Conservation (phyloP, 2,888 invertebrate genomes). For the Agrotis exclamationis region DNA sequence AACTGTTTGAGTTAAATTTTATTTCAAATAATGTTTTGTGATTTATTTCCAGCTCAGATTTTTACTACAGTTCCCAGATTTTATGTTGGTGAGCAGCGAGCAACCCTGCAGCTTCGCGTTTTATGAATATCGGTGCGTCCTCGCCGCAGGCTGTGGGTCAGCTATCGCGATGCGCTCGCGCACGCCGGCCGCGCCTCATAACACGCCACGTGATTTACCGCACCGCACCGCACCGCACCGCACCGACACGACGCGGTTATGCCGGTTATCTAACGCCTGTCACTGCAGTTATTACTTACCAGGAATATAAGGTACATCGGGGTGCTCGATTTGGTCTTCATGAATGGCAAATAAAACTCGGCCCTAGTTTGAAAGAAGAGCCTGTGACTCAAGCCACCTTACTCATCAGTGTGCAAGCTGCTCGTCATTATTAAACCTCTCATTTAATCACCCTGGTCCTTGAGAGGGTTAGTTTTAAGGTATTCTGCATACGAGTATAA, state of each 20-base stretch:
- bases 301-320: slow-evolving; percentile 19
- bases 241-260: slow-evolving; percentile 37
- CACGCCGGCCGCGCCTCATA: slow-evolving; percentile 60
- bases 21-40: slow-evolving; percentile 2
- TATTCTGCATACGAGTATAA: too few species aligned
- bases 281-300: slow-evolving; percentile 44
- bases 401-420: too few species aligned
- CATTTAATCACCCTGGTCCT: too few species aligned
- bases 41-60: slow-evolving; percentile 13
- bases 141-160: slow-evolving; percentile 75
- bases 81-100: slow-evolving; percentile 11
- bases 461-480: too few species aligned
- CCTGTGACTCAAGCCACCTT: too few species aligned
- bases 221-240: slow-evolving; percentile 46
- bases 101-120: slow-evolving; percentile 36
- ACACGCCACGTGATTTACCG: slow-evolving; percentile 49
- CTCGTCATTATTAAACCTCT: neutral
- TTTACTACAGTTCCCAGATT: slow-evolving; percentile 6
- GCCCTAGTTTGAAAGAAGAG: neutral
- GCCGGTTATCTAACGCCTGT: slow-evolving; percentile 51
- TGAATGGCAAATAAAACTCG: neutral
- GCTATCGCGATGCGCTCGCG: slow-evolving; percentile 66
- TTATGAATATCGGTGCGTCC: slow-evolving; percentile 58
- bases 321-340: slow-evolving; percentile 2
- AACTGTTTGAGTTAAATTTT: neutral